Base-by-base conservation (phyloP, 2,113 vertebrate genomes). In the Falco punctatus region DNA sequence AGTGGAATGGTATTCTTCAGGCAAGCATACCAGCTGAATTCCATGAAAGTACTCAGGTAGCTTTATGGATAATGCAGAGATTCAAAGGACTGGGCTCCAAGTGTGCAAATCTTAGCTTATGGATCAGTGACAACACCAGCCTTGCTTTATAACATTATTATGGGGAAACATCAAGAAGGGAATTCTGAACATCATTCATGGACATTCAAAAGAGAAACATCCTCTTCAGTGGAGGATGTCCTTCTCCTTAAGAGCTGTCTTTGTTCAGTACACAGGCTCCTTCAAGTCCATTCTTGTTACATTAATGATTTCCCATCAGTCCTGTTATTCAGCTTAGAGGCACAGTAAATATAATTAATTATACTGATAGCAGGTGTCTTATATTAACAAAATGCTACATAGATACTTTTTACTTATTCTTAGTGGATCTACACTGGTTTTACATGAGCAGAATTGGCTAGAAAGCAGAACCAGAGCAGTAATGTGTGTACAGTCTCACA, bases 51-150 rank as follows among this genome's bases (percentile, higher is more conserved):
- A 72, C 42, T 67, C 86, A 66, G 61, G 92, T 52, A 94, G 92
- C 57, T 96, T 92, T 52, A 65, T 35, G 38, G 48, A 83, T 35
- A 71, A 92, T 4, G 26, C 51, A 73, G 81, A 83, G 59, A 67
- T 91, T 94, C n/a, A 6, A 78, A 88, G 79, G 79, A 85, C 28
- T 80, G 94, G 94, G 91, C 96, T 95, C 51, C 80, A 67, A 93
- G 84, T 94, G 96, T 97, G 96, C 93, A 97, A 96, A 97, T 71
- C 80, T 86, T 91, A 96, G 94, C 94, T 96, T 96, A 95, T 38
- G 72, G 90, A 94, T 94, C 80, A 93, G 86, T n/a, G 5, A 93
- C 69, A 86, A 92, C 52, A 69, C 73, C 28, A 74, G 54, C 81
- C 58, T 88, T 78, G 81, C 96, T 93, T 94, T 88, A 42, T 64